A percentile compares a stretch with the other conserved stretches of the same genome.
phyloP scores from a whole-genome alignment of 2,797 vertebrate genomes.

The Leuciscus waleckii region DNA sequence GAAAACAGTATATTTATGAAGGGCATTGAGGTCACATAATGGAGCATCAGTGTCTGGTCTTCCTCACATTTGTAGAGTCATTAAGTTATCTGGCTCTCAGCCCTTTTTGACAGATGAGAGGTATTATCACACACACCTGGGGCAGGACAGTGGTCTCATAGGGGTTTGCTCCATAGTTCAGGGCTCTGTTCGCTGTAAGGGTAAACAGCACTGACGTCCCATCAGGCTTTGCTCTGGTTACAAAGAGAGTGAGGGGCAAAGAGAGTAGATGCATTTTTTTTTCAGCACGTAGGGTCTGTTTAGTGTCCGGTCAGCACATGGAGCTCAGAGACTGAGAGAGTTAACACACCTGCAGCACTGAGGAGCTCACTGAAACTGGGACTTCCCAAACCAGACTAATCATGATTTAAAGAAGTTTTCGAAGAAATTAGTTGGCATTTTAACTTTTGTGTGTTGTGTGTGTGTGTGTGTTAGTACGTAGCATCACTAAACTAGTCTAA shows the following conservation, averaged over 20 bases:
- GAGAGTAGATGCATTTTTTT: slow-evolving; percentile 29
- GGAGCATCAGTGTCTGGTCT: slow-evolving; percentile 32
- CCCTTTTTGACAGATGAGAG: slow-evolving; percentile 34
- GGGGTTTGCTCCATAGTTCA: slow-evolving; percentile 22
- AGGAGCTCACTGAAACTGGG: not conserved
- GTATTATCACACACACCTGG: slow-evolving; percentile 45
- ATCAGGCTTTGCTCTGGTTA: slow-evolving; percentile 45
- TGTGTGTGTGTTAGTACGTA: not conserved
- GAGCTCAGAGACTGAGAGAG: not conserved
- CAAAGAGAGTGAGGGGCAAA: slow-evolving; percentile 35
- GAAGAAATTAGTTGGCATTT: not conserved
- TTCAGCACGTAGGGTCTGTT: slow-evolving; percentile 38
- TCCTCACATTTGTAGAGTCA: slow-evolving; percentile 27
- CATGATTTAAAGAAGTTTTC: not conserved
- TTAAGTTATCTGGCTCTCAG: slow-evolving; percentile 34
- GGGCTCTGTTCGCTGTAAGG: slow-evolving; percentile 60
- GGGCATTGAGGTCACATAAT: slow-evolving; percentile 14
- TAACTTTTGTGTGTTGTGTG: no score
- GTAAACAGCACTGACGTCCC: slow-evolving; percentile 57
- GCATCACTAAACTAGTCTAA: not conserved
- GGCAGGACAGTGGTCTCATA: slow-evolving; percentile 37
- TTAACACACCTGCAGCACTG: slow-evolving; percentile 2
- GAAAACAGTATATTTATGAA: not conserved
- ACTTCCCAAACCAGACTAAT: not conserved
- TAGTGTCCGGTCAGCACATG: slow-evolving; percentile 13